Evolutionary conservation across 2,113 vertebrate species (phyloP).

Genomic region (Eulemur macaco): DNA sequence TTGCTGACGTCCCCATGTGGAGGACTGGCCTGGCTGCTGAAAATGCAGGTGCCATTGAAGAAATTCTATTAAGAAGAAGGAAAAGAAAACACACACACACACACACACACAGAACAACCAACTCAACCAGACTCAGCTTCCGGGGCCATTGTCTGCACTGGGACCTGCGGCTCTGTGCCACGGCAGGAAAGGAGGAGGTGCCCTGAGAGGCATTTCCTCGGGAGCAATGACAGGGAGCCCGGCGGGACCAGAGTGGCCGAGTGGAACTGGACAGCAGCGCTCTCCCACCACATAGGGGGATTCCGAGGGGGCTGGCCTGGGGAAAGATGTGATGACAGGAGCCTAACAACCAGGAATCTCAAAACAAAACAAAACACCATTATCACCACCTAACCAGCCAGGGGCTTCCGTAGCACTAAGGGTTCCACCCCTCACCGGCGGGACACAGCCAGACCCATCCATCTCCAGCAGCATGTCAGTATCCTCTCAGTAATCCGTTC

Average conservation of each 20-base stretch:
- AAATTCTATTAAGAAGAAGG: slow-evolving; percentile 70
- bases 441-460: neutral
- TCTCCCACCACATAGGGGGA: neutral
- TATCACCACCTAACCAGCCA: neutral
- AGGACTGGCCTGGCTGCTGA: slow-evolving; percentile 69
- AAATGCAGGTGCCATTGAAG: slow-evolving; percentile 67
- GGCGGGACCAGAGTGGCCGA: neutral
- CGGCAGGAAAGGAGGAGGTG: slow-evolving; percentile 71
- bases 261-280: neutral
- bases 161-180: slow-evolving; percentile 30
- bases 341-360: neutral
- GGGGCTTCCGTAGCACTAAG: neutral
- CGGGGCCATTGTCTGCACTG: slow-evolving; percentile 55
- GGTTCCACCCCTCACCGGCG: neutral
- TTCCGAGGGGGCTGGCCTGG: neutral
- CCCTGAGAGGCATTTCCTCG: slow-evolving; percentile 74
- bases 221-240: slow-evolving; percentile 51
- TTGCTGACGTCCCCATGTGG: slow-evolving; percentile 80
- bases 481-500: neutral
- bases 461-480: neutral
- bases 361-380: neutral
- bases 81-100: neutral
- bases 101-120: neutral
- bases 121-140: slow-evolving; percentile 57
- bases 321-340: neutral